Base-by-base conservation (phyloP, 2,888 invertebrate genomes). In the Anthophora plumipes region DNA sequence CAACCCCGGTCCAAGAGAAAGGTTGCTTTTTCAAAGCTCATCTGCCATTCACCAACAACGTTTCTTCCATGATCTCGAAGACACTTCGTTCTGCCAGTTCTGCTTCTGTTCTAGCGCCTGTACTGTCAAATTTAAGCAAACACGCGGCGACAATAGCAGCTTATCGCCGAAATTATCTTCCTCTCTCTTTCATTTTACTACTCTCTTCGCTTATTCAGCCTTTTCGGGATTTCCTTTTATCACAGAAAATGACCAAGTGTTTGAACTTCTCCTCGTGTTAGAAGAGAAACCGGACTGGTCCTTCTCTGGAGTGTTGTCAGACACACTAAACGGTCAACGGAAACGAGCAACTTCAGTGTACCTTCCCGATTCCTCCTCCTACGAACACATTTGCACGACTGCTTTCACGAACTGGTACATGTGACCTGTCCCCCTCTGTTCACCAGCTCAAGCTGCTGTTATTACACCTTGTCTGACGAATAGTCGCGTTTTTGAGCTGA, bases 291-390 rank as follows among this genome's bases (percentile, higher is more conserved):
- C 0, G 31, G 31, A n/a, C 46, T 50, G 46, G 50, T 78, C 71
- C 60, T 69, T 22, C 20, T 52, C 37, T 25, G 37, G 37, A 25
- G 41, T 43, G 43, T 66, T 61, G 59, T 25, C 55, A 61, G 50
- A 43, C 54, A 22, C 64, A 81, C 81, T 81, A 70, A 80, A 74
- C 60, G 55, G 25, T 46, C 37, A 60, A 80, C 60, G 55, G 75
- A 64, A 69, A 52, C 68, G 59, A 59, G 5, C 46, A 74, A 60
- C 22, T 64, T 48, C 48, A 39, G 50, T 46, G 79, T 46, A 59
- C 70, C 46, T 77, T 64, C n/a, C 20, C 39, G 46, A 76, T 79
- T 77, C 63, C 78, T 69, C 77, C 70, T 61, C 48, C 63, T n/a
- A 46, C 59, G 12, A 25, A 14, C 43, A 25, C 37, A 20, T 63